These are phyloP conservation scores for Alexandromys fortis DNA, from an alignment of 2,113 vertebrate species.

Conservation along the genomic window DNA sequence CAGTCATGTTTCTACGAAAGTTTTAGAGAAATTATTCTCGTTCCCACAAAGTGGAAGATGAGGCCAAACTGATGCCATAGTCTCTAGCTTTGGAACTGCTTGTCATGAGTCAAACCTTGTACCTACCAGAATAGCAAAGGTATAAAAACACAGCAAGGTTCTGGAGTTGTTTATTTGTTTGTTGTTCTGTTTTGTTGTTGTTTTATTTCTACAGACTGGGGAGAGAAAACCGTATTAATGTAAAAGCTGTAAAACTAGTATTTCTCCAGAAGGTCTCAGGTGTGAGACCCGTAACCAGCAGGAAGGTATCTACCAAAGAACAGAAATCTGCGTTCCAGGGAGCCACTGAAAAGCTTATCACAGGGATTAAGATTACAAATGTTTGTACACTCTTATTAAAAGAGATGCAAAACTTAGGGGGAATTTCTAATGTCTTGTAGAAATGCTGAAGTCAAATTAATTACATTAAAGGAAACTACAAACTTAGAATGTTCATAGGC, in stretches of 20 bases:
- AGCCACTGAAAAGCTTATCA: background rate
- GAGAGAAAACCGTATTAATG: background rate
- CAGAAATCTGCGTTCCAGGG: background rate
- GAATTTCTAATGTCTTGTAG: background rate
- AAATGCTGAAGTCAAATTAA: slow-evolving; percentile 37
- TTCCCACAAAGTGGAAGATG: background rate
- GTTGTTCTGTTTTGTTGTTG: background rate
- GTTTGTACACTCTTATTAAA: slow-evolving; percentile 20
- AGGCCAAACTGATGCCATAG: background rate
- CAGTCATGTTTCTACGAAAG: slow-evolving; percentile 13
- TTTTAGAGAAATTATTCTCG: slow-evolving; percentile 32
- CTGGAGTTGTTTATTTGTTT: background rate
- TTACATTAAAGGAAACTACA: background rate
- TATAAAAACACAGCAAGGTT: background rate
- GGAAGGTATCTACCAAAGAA: background rate
- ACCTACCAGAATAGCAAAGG: background rate
- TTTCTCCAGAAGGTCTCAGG: slow-evolving; percentile 12
- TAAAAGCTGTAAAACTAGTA: background rate
- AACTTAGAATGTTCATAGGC: background rate
- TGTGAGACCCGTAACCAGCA: background rate
- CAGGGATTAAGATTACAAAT: background rate
- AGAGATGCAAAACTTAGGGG: background rate
- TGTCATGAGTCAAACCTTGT: background rate
- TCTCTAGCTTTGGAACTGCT: background rate
- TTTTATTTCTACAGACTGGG: background rate